phyloP scores from a whole-genome alignment of 2,888 invertebrate species.

The Noctua janthina region DNA sequence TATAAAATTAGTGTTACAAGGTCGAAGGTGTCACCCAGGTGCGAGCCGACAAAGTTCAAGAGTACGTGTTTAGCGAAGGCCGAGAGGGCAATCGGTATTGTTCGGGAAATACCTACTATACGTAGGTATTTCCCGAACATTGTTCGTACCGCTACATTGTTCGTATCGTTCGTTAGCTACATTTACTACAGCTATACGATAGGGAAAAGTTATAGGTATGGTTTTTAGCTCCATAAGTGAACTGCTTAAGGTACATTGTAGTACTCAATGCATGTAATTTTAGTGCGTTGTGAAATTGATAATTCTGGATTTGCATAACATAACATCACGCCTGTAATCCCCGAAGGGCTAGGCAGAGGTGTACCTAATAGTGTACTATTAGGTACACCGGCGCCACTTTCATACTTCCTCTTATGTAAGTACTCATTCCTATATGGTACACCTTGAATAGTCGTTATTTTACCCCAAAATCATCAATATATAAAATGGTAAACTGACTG shows the following conservation, averaged over 20 bases:
- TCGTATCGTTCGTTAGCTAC: neutral
- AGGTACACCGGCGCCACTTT: too few species aligned
- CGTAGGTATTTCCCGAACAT: too few species aligned
- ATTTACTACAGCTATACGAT: neutral
- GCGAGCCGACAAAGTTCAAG: constrained; percentile 57
- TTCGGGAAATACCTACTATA: constrained; percentile 24
- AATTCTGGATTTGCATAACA: too few species aligned
- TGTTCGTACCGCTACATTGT: neutral
- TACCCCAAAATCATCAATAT: too few species aligned
- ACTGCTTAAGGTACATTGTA: neutral
- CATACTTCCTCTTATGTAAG: too few species aligned
- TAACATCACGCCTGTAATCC: too few species aligned
- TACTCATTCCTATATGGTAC: too few species aligned
- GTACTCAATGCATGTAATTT: neutral
- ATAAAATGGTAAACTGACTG: too few species aligned
- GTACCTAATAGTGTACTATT: too few species aligned
- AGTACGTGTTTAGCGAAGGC: constrained; percentile 46
- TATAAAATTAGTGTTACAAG: constrained; percentile 47
- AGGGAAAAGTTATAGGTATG: neutral
- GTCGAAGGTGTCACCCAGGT: constrained; percentile 39
- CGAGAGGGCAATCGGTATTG: constrained; percentile 37
- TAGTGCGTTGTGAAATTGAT: too few species aligned
- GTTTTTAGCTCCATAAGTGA: neutral
- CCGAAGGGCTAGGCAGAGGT: too few species aligned
- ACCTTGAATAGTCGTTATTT: too few species aligned